Conservation (phyloP, 2,888 invertebrate genomes). For the Ditula angustiorana region DNA sequence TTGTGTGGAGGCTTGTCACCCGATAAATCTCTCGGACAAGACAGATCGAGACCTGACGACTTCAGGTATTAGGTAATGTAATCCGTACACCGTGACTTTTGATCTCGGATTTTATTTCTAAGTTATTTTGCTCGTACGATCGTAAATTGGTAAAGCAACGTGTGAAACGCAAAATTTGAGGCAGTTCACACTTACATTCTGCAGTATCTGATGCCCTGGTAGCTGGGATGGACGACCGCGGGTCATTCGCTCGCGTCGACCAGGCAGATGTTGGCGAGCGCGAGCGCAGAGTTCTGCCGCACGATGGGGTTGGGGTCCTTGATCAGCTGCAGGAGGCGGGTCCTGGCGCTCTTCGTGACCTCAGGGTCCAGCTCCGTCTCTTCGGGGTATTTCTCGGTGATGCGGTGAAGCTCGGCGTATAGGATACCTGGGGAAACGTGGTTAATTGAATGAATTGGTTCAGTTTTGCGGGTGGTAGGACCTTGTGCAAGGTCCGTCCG, state of each 20-base stretch:
- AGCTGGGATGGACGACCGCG: not conserved
- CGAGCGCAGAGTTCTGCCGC: conserved; percentile 84
- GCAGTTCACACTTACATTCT: not conserved
- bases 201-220: not conserved
- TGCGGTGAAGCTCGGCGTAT: conserved; percentile 71
- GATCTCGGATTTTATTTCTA: no score
- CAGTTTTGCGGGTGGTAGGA: no score
- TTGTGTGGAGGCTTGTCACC: no score
- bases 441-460: no score
- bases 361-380: conserved; percentile 66
- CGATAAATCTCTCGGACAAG: no score
- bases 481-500: no score
- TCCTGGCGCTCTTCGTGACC: conserved; percentile 64
- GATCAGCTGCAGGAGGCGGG: conserved; percentile 83
- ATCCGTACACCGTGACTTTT: no score
- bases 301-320: conserved; percentile 84
- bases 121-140: no score
- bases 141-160: no score
- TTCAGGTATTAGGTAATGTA: no score
- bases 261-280: conserved; percentile 79
- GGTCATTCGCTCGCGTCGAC: conserved; percentile 48
- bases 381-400: conserved; percentile 61
- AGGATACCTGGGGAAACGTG: conserved; percentile 60
- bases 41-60: no score
- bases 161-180: no score